phyloP scores from a whole-genome alignment of 1,140 invertebrate species.

The Melitaea cinxia region DNA sequence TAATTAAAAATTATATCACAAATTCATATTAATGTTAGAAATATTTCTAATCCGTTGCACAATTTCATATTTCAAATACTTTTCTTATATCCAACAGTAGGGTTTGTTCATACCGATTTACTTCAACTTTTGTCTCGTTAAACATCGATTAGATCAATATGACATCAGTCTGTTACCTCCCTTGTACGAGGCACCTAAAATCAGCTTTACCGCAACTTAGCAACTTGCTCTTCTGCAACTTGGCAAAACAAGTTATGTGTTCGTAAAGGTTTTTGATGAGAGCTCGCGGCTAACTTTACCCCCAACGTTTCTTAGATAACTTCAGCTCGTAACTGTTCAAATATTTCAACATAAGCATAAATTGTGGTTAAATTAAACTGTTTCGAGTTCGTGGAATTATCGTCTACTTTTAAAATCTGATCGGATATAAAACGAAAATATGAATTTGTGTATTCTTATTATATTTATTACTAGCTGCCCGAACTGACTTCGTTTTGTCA shows the following conservation, averaged over 20 bases:
- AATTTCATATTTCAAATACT: too few species aligned
- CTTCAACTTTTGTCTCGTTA: background rate
- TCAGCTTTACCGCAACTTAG: conserved; percentile 9
- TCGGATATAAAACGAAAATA: background rate
- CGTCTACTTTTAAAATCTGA: conserved; percentile 2
- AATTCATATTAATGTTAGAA: too few species aligned
- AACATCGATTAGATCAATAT: conserved; percentile 16
- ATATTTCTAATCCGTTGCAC: too few species aligned
- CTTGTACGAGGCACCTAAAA: conserved; percentile 12
- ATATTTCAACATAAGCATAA: conserved; percentile 26
- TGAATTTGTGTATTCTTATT: background rate
- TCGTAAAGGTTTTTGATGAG: conserved; percentile 39
- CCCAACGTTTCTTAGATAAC: conserved; percentile 3
- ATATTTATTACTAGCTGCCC: background rate
- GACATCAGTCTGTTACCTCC: conserved; percentile 7
- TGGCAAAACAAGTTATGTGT: conserved; percentile 21
- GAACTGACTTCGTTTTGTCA: too few species aligned
- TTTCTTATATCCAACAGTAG: too few species aligned
- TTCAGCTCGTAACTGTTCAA: conserved; percentile 1
- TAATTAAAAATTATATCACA: too few species aligned
- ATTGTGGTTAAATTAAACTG: conserved; percentile 1
- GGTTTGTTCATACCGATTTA: background rate
- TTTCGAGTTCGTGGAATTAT: conserved; percentile 13
- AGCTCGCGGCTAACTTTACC: conserved; percentile 21
- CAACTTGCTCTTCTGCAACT: conserved; percentile 9